Conservation (phyloP, 2,113 vertebrate species). For the Labeo rohita region DNA sequence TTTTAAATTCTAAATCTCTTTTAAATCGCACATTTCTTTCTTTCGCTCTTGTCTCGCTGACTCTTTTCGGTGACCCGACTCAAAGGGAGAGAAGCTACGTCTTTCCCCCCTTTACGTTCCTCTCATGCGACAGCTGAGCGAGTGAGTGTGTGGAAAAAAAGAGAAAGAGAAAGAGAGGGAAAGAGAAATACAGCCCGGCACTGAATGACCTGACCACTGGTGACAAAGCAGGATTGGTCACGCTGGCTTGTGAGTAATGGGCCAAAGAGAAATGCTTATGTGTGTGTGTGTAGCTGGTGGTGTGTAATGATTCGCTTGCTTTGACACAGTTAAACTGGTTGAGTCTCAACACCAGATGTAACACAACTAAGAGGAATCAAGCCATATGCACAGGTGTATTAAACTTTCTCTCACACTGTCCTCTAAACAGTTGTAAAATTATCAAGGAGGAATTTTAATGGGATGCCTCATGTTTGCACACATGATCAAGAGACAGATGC, state of each 20-base stretch:
- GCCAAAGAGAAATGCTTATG: slow-evolving; percentile 87
- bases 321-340: slow-evolving; percentile 91
- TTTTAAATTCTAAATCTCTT: slow-evolving; percentile 70
- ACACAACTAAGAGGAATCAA: slow-evolving; percentile 86
- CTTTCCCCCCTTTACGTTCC: slow-evolving; percentile 81
- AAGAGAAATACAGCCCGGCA: slow-evolving; percentile 75
- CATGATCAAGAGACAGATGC: background rate
- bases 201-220: slow-evolving; percentile 95
- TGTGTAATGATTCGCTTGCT: slow-evolving; percentile 66
- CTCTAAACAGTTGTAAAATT: background rate
- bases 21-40: slow-evolving; percentile 70
- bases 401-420: background rate
- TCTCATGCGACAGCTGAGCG: slow-evolving; percentile 89
- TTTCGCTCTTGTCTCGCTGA: slow-evolving; percentile 81
- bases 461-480: background rate
- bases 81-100: slow-evolving; percentile 77
- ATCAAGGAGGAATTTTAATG: background rate
- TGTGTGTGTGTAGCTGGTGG: slow-evolving; percentile 30
- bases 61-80: slow-evolving; percentile 70
- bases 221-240: slow-evolving; percentile 99
- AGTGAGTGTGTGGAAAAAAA: slow-evolving; percentile 78
- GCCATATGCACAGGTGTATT: slow-evolving; percentile 94
- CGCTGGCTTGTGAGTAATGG: slow-evolving; percentile 99
- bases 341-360: slow-evolving; percentile 93
- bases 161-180: slow-evolving; percentile 65